These are phyloP conservation scores for Malacoctenus gilli DNA, from an alignment of 2,797 vertebrate genomes.

Conservation along the genomic window DNA sequence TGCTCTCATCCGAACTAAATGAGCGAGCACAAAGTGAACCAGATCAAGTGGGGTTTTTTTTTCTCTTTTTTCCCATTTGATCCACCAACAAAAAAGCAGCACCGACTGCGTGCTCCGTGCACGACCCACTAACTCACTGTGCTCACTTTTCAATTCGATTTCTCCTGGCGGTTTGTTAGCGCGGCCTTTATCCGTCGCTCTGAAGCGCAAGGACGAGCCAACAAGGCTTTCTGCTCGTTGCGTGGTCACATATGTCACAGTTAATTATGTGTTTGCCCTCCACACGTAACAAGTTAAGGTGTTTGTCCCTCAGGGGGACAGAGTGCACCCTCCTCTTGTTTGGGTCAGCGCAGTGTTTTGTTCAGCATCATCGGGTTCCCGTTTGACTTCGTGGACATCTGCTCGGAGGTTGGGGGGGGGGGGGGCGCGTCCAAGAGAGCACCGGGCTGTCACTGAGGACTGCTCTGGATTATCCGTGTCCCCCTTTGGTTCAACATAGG, in stretches of 20 bases:
- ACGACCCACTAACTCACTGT: no score
- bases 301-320: constrained; percentile 36
- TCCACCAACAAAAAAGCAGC: no score
- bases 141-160: no score
- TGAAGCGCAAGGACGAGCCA: no score
- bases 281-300: constrained; percentile 16
- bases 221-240: no score
- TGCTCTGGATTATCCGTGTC: constrained; percentile 49
- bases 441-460: constrained; percentile 39
- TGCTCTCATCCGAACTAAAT: no score
- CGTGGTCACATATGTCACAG: constrained; percentile 1
- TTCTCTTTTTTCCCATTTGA: no score
- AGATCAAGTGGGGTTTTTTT: no score
- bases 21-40: no score
- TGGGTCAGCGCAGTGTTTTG: constrained; percentile 32
- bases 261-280: constrained; percentile 23
- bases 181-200: no score
- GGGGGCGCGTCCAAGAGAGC: constrained; percentile 38
- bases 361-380: constrained; percentile 32
- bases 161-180: no score
- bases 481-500: constrained; percentile 45
- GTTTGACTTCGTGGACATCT: constrained; percentile 28
- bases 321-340: constrained; percentile 24
- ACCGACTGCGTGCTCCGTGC: no score
- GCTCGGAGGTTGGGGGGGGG: constrained; percentile 44